Percentiles rank a stretch among this genome's conserved stretches.
phyloP scores from a whole-genome alignment of 2,797 vertebrate species.

The Trichosurus vulpecula region DNA sequence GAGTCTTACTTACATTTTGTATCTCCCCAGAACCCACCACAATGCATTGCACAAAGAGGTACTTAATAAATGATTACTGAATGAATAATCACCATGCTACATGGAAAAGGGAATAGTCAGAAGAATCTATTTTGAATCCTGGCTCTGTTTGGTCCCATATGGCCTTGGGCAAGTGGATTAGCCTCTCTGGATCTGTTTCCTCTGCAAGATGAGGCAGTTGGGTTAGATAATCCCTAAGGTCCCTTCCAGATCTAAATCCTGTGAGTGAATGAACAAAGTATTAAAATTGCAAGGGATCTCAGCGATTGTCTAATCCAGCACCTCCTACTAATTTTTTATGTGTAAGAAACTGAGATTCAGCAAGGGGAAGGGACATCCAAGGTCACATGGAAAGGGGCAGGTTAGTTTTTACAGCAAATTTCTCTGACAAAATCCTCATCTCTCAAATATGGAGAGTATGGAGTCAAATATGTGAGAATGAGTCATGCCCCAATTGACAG shows the following conservation, averaged over 20 bases:
- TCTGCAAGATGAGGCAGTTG: not conserved
- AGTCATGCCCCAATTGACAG: not conserved
- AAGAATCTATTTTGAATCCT: not conserved
- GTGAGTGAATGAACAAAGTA: not conserved
- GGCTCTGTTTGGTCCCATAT: not conserved
- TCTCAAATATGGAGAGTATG: not conserved
- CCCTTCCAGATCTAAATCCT: not conserved
- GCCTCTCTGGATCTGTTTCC: not conserved
- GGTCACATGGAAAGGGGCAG: not conserved
- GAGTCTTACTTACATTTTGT: not conserved
- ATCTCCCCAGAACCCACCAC: not conserved
- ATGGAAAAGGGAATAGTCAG: not conserved
- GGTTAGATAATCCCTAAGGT: not conserved
- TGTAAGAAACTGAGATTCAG: not conserved
- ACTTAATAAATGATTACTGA: not conserved
- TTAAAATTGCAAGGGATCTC: not conserved
- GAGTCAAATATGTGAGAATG: not conserved
- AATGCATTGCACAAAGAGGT: not conserved
- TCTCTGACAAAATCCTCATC: not conserved
- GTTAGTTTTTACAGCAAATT: not conserved
- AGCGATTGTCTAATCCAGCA: not conserved
- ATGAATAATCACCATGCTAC: not conserved
- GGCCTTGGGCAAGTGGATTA: not conserved
- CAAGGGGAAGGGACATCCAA: not conserved
- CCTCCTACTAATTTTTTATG: not conserved